Percentiles rank a stretch among this genome's conserved stretches.
Conservation (phyloP, 2,888 invertebrate genomes). For the Globia sparganii region DNA sequence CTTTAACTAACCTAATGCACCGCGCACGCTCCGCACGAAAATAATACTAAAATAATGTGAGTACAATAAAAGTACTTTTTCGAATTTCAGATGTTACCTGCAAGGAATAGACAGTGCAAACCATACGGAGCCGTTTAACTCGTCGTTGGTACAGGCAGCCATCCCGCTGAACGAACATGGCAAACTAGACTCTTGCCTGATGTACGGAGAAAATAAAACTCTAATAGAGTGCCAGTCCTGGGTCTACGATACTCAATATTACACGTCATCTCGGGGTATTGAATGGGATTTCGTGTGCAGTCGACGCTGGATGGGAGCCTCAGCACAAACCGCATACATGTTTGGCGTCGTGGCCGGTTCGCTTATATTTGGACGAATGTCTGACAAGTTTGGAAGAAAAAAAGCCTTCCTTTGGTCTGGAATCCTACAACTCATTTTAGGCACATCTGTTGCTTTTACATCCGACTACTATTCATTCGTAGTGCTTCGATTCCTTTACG, state of each 20-base stretch:
- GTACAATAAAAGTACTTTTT: constrained; percentile 64
- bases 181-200: constrained; percentile 91
- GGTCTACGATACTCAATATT: constrained; percentile 94
- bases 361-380: constrained; percentile 93
- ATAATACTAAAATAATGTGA: constrained; percentile 18
- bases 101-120: constrained; percentile 90
- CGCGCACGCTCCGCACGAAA: constrained; percentile 57
- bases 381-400: constrained; percentile 95
- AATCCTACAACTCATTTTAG: constrained; percentile 92
- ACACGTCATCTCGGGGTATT: constrained; percentile 93
- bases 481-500: constrained; percentile 92
- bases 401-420: constrained; percentile 95
- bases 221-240: constrained; percentile 87
- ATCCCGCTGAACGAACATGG: constrained; percentile 91
- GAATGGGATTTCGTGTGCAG: constrained; percentile 96
- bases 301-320: constrained; percentile 95
- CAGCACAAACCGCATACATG: constrained; percentile 95
- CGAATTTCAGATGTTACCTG: constrained; percentile 90
- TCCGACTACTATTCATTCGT: constrained; percentile 93
- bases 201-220: constrained; percentile 86
- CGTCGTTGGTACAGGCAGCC: constrained; percentile 86
- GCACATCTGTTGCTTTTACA: constrained; percentile 94
- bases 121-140: constrained; percentile 89
- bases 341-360: constrained; percentile 95
- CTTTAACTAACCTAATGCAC: constrained; percentile 63